phyloP scores from a whole-genome alignment of 2,797 vertebrate species.

The Enteromius treurensis region DNA sequence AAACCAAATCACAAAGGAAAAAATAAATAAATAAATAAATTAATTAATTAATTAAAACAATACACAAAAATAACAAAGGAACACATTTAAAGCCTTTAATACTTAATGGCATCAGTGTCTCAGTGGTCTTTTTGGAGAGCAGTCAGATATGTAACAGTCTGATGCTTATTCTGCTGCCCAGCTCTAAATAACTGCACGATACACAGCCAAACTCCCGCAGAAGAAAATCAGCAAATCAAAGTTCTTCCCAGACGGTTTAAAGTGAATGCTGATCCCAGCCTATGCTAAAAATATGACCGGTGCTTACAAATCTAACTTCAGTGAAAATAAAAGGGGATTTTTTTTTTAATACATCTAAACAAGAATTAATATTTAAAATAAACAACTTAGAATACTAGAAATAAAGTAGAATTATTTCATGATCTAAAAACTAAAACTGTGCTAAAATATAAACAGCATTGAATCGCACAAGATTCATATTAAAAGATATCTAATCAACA shows the following conservation, averaged over 20 bases:
- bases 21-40: background rate
- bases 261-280: background rate
- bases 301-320: background rate
- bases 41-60: background rate
- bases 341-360: background rate
- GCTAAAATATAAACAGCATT: background rate
- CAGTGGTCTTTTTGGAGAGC: background rate
- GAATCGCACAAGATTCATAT: background rate
- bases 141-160: background rate
- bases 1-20: background rate
- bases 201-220: background rate
- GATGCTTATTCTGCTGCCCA: background rate
- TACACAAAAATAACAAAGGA: background rate
- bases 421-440: background rate
- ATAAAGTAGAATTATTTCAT: background rate
- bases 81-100: conserved; percentile 5
- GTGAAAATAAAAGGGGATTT: background rate
- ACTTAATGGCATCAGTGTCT: background rate
- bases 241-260: background rate
- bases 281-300: background rate
- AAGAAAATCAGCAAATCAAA: conserved; percentile 11
- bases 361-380: background rate
- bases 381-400: background rate
- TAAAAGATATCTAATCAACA: background rate
- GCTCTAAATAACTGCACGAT: background rate